Evolutionary conservation across 1,140 invertebrate genomes (phyloP), one percentile per base, ranked within the genome.

Genomic region (Aculops lycopersici): DNA sequence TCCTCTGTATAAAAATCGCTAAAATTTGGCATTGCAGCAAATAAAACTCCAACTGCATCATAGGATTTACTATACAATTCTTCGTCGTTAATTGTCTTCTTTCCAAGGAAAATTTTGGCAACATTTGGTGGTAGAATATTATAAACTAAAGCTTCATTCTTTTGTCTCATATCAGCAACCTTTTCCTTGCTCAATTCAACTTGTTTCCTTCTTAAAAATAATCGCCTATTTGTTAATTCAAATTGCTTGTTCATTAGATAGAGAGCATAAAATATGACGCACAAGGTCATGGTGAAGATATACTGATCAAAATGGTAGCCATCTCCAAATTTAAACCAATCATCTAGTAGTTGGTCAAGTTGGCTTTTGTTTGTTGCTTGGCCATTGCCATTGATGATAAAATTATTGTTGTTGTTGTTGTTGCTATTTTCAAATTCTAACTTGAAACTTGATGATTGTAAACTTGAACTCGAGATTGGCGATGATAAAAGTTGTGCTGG

Each of bases 11-110:
- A 88, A 53, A 88, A 88, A 60, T 86, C 80, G 49, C 72, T 67
- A 57, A 84, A 88, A 56, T 84, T 84, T 24, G 80, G 80, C 78
- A 88, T 88, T 36, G 78, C 81, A 20, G 80, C 79, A 55, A 88
- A 88, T 3, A 88, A 59, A 4, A 88, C 78, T 21, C 79, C 80
- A 17, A 84, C 77, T 51, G 81, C 75, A 0, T 76, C 69, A 55
- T 83, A 84, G 58, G 77, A 83, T 55, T 86, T 77, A 41, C 75
- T 80, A 61, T 84, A 88, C 13, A 86, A 64, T 55, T 86, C 78
- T 52, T 81, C 51, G 40, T 54, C 53, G 37, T 54, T 51, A 18
- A 44, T 47, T 41, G 51, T 51, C 0, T 45, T 39, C 49, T 65
- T 68, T 3, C 76, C 77, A 53, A 88, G 69, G 56, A 84, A 86